Evolutionary conservation across 2,113 vertebrate genomes (phyloP), one percentile per base, ranked within the genome.

Genomic region (Crotalus tigris): DNA sequence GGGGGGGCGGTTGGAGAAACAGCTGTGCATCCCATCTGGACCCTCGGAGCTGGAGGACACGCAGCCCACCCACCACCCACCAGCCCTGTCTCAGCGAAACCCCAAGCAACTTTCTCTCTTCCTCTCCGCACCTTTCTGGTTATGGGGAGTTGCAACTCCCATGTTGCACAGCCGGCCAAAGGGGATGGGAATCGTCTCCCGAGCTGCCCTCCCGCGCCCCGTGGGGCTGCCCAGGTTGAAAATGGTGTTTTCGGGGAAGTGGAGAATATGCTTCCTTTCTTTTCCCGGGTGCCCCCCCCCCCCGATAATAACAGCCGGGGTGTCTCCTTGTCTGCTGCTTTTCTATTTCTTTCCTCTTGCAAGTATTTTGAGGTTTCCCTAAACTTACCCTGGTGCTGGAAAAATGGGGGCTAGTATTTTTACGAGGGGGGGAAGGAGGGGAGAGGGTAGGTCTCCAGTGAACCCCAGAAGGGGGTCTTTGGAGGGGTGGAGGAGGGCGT

Each of bases 251-350:
- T 49, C 5, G 7, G 51, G 15, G 90, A n/a, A 4, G 13, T 15
- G 39, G 39, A 39, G 39, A 39, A 39, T 39, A 17, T 10, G 39
- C 23, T 23, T 21, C 88, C 88, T 24, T 21, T 9, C 23, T 61
- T 24, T 26, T 29, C 17, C 69, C 5, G 0, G n/a, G 5, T 5
- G 29, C 5, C n/a, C 13, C 0, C 2, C 0, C 2, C 5, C 5
- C n/a, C 13, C 0, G n/a, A 15, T 59, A 59, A 69, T 69, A 4
- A n/a, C 61, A 69, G 29, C 26, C 1, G 1, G n/a, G 13, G 0
- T 7, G 2, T 33, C 69, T 5, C 13, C 49, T 49, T 1, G 0
- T 85, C 44, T 3, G 8, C 26, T n/a, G 64, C 29, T 69, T 26
- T 75, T 75, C n/a, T 69, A 11, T 29, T 57, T 19, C 55, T 57